These are phyloP conservation scores for Drosophila lutescens DNA, from an alignment of 2,888 invertebrate species.

Conservation along the genomic window DNA sequence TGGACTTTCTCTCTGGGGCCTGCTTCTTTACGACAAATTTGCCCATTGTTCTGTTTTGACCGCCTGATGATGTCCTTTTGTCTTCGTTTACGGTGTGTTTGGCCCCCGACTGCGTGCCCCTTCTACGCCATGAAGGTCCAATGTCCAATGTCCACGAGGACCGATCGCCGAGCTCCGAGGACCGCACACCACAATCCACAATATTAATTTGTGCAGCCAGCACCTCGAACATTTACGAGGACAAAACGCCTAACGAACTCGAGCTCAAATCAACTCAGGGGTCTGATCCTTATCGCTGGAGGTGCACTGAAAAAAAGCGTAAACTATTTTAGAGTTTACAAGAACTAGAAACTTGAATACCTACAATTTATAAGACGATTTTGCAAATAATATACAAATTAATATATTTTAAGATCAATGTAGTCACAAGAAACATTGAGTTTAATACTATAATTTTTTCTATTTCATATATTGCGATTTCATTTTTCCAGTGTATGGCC, in stretches of 20 bases:
- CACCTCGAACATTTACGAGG: slow-evolving; percentile 69
- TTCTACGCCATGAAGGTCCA: slow-evolving; percentile 7
- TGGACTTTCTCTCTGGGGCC: slow-evolving; percentile 49
- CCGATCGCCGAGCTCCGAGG: slow-evolving; percentile 20
- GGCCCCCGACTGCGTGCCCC: slow-evolving; percentile 45
- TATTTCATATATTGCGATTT: no score
- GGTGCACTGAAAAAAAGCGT: slow-evolving; percentile 4
- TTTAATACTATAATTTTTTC: no score
- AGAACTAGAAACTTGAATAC: no score
- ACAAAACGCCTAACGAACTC: slow-evolving; percentile 55
- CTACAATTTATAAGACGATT: no score
- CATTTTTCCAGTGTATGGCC: slow-evolving; percentile 13
- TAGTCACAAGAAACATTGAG: no score
- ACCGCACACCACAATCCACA: slow-evolving; percentile 74
- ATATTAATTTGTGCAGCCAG: slow-evolving; percentile 77
- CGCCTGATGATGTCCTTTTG: slow-evolving; percentile 76
- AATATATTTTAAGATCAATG: no score
- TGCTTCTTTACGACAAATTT: slow-evolving; percentile 73
- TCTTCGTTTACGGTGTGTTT: slow-evolving; percentile 53
- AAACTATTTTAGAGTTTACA: no score
- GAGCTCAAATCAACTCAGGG: slow-evolving; percentile 37
- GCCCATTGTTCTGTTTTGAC: slow-evolving; percentile 67
- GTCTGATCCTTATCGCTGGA: slow-evolving; percentile 42
- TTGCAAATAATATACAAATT: no score
- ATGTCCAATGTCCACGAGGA: slow-evolving; percentile 12